Base-by-base conservation (phyloP, 2,888 invertebrate genomes). In the Apamea epomidion region DNA sequence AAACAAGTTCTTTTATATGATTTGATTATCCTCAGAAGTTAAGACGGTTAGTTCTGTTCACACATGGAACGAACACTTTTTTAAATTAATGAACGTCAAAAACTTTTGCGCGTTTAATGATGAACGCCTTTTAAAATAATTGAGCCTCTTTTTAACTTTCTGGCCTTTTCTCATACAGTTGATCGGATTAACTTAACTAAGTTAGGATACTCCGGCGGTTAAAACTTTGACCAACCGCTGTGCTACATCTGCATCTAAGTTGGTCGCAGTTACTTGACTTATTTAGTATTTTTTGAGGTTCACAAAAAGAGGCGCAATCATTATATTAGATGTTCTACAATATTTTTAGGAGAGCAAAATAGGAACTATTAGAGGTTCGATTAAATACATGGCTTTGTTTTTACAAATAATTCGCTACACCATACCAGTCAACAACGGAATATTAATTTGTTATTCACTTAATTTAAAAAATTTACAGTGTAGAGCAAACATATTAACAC, bases 1-100 rank as follows among this genome's bases (percentile, higher is more conserved):
- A 95, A 95, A 95, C 96, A 96, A 94, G 92, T 90, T 92, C 91
- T 92, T 92, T 92, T 93, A 81, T 74, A 81, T 77, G 16, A 25
- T 62, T 29, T 16, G 83, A 87, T 81, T 84, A 81, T 84, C 85
- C 84, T 89, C 79, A 73, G 79, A 73, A 76, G 78, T 67, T 42
- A 81, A 84, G 78, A 76, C 83, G 82, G 45, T 68, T 81, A 51
- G 32, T 45, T 71, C 54, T 62, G 16, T 48, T 73, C n/a, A 60
- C n/a, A 60, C n/a, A 60, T 60, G 12, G 60, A 18, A 32, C 32
- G 16, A 62, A 29, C 60, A n/a, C n/a, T 62, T 14, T n/a, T n/a
- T 25, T 60, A 25, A 14, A 60, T 60, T 5, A 14, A 60, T 60
- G 14, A 4, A 60, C 60, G n/a, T n/a, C n/a, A 60, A 60, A 60